These are phyloP conservation scores for Odocoileus hemionus DNA, from an alignment of 2,113 vertebrate species.

Conservation along the genomic window DNA sequence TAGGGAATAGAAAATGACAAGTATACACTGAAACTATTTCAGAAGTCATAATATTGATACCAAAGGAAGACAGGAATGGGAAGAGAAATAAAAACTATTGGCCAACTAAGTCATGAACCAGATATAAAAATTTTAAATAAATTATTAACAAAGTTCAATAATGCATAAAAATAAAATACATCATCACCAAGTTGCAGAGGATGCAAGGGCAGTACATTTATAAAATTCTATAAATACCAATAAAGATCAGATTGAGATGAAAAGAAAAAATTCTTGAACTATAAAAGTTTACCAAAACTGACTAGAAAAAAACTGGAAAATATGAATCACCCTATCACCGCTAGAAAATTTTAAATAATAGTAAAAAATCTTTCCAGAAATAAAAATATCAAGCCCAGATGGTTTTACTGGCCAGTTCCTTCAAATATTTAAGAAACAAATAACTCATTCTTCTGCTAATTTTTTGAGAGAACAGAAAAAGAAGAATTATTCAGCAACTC, in stretches of 20 bases:
- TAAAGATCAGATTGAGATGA: neutral
- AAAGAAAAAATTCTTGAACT: slow-evolving; percentile 3
- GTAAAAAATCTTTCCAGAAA: slow-evolving; percentile 50
- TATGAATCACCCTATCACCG: slow-evolving; percentile 7
- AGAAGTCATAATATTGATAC: neutral
- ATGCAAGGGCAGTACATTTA: neutral
- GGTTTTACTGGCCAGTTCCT: neutral
- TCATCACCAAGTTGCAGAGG: neutral
- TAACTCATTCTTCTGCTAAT: neutral
- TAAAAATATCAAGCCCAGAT: slow-evolving; percentile 47
- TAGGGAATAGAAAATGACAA: neutral
- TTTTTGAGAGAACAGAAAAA: slow-evolving; percentile 6
- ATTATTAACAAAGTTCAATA: neutral
- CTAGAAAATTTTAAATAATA: slow-evolving; percentile 35
- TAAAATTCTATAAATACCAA: neutral
- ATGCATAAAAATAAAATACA: neutral
- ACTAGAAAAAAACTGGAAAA: slow-evolving; percentile 20
- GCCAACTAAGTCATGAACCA: neutral
- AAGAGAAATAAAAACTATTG: neutral
- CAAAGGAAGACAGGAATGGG: neutral
- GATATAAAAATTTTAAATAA: neutral
- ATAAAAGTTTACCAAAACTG: slow-evolving; percentile 32
- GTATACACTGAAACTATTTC: neutral
- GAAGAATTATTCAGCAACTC: neutral
- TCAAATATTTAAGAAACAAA: slow-evolving; percentile 29